These are phyloP conservation scores for Gryon sp. DNA, from an alignment of 1,140 invertebrate genomes.

Conservation along the genomic window DNA sequence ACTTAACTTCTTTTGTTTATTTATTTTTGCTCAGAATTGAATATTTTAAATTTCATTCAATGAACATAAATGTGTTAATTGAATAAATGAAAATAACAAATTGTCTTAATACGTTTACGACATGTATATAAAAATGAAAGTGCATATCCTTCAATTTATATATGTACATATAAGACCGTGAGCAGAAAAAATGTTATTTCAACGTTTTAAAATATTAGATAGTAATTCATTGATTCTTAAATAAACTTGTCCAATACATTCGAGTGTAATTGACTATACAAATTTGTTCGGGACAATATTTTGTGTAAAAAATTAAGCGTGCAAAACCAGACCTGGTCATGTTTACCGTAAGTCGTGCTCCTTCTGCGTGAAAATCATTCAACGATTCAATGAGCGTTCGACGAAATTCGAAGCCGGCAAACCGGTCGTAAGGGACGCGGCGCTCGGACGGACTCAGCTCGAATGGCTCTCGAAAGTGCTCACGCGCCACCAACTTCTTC, in stretches of 20 bases:
- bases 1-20: too few species aligned
- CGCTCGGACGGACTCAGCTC: conserved; percentile 26
- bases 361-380: conserved; percentile 65
- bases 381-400: conserved; percentile 65
- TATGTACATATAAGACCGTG: too few species aligned
- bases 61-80: too few species aligned
- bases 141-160: too few species aligned
- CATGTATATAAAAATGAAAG: too few species aligned
- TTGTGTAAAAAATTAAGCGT: conserved; percentile 42
- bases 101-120: too few species aligned
- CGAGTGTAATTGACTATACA: conserved; percentile 39
- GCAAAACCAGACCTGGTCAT: conserved; percentile 29
- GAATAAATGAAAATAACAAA: too few species aligned
- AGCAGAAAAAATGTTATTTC: too few species aligned
- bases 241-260: conserved; percentile 25
- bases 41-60: too few species aligned
- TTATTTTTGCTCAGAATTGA: too few species aligned
- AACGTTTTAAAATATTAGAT: too few species aligned
- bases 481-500: conserved; percentile 46
- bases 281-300: conserved; percentile 51
- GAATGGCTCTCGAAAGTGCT: conserved; percentile 40
- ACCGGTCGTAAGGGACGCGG: conserved; percentile 61
- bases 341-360: conserved; percentile 62
- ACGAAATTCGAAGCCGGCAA: conserved; percentile 63
- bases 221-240: conserved; percentile 12